Evolutionary conservation across 2,113 vertebrate genomes (phyloP), one percentile per base, ranked within the genome.

Genomic region (Vulpes ferrilata): DNA sequence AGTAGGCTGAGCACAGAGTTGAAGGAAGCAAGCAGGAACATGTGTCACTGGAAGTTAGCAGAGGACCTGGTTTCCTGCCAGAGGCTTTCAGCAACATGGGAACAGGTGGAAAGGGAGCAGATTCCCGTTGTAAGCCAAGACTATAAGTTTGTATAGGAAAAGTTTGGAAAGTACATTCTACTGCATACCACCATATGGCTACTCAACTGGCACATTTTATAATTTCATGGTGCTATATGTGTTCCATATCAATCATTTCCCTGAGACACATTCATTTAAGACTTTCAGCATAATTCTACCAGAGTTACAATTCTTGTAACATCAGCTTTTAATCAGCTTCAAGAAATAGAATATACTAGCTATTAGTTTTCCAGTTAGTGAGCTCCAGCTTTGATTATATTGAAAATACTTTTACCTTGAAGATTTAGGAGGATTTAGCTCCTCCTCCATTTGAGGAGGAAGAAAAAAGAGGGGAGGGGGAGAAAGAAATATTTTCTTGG

Each of bases 131-230:
- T 57, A 79, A 96, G 95, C 96, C 93, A 95, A 97, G 67, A 90
- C 57, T 60, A 5, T 93, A 82, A 57, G 84, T 90, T 90, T 93
- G 71, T 62, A 88, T 16, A 74, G 73, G 94, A 85, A 93, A 96
- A 85, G 71, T 97, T 93, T 90, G 89, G 84, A 95, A 92, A 96
- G 74, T 64, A 69, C 35, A 71, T 97, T 93, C 95, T 35, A 93
- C 32, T 85, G 83, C 89, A 83, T 51, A 64, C 32, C 51, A 79
- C 96, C 97, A 97, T 97, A 96, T 96, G 93, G 94, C 96, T 90
- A 82, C 27, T 90, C 43, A 95, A 95, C 78, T 96, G 84, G 78
- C 51, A n/a, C 32, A 53, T 38, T 93, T 83, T 23, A 57, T 71
- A 87, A 78, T 85, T 95, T 62, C 79, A 38, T 25, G 73, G 51